Evolutionary conservation across 2,888 invertebrate genomes (phyloP).

Genomic region (Cenopis cana): DNA sequence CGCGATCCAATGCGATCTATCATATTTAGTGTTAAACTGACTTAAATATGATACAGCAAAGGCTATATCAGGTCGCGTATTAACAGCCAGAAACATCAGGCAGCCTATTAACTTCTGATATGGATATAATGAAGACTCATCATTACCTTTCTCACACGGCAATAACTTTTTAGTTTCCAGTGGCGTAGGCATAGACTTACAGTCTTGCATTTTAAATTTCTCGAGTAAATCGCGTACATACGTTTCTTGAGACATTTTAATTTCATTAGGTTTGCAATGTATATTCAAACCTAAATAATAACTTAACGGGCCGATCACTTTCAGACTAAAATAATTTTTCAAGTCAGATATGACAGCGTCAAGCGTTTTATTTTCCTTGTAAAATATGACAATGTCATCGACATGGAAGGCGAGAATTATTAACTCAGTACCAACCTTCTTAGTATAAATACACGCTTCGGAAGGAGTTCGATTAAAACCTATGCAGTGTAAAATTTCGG

Average conservation of each 20-base stretch:
- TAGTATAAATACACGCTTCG: background rate
- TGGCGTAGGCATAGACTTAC: background rate
- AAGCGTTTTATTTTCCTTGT: slow-evolving; percentile 1
- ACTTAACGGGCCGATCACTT: background rate
- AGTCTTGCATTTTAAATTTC: background rate
- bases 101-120: slow-evolving; percentile 9
- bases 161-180: slow-evolving; percentile 3
- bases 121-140: background rate
- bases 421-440: background rate
- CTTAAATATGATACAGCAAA: background rate
- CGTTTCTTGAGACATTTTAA: background rate
- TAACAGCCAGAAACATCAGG: slow-evolving; percentile 10
- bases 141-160: slow-evolving; percentile 8
- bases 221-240: background rate
- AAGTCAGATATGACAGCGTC: background rate
- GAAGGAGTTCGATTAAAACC: background rate
- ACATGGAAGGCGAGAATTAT: no score
- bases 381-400: background rate
- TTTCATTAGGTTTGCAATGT: background rate
- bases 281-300: slow-evolving; percentile 12
- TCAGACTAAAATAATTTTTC: background rate
- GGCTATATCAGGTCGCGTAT: slow-evolving; percentile 6
- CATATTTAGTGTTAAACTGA: slow-evolving; percentile 3
- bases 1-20: background rate
- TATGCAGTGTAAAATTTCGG: background rate